phyloP scores from a whole-genome alignment of 2,888 invertebrate species.

The Agriopis aurantiaria region DNA sequence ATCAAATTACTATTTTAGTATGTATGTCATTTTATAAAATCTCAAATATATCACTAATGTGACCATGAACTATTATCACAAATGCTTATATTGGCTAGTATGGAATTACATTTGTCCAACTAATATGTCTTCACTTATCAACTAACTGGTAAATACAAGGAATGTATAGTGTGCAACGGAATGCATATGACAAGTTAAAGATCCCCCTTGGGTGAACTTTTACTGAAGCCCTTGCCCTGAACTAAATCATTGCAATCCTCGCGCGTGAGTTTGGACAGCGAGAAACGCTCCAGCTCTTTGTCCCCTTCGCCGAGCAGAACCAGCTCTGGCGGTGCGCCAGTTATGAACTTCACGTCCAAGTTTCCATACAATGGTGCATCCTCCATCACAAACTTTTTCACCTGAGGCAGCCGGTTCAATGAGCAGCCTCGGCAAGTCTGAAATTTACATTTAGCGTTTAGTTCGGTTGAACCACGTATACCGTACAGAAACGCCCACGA shows the following conservation, averaged over 20 bases:
- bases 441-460: constrained; percentile 35
- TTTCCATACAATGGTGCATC: constrained; percentile 88
- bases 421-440: constrained; percentile 91
- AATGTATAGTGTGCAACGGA: constrained; percentile 20
- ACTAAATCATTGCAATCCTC: constrained; percentile 89
- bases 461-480: neutral
- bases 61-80: neutral
- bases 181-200: constrained; percentile 36
- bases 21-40: neutral
- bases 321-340: constrained; percentile 88
- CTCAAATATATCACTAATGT: neutral
- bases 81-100: neutral
- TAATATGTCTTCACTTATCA: constrained; percentile 6
- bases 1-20: constrained; percentile 4
- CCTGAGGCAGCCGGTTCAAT: constrained; percentile 88
- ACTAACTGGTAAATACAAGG: neutral
- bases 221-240: constrained; percentile 86
- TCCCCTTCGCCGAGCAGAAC: constrained; percentile 86
- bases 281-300: constrained; percentile 88
- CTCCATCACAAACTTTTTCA: constrained; percentile 88
- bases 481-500: constrained; percentile 4
- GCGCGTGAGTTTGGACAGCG: constrained; percentile 85
- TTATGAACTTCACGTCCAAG: constrained; percentile 88
- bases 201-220: constrained; percentile 72
- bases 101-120: neutral